A percentile compares a stretch with the other conserved stretches of the same genome.
These are phyloP conservation scores for Hyla sarda DNA, from an alignment of 2,113 vertebrate species.

Conservation along the genomic window DNA sequence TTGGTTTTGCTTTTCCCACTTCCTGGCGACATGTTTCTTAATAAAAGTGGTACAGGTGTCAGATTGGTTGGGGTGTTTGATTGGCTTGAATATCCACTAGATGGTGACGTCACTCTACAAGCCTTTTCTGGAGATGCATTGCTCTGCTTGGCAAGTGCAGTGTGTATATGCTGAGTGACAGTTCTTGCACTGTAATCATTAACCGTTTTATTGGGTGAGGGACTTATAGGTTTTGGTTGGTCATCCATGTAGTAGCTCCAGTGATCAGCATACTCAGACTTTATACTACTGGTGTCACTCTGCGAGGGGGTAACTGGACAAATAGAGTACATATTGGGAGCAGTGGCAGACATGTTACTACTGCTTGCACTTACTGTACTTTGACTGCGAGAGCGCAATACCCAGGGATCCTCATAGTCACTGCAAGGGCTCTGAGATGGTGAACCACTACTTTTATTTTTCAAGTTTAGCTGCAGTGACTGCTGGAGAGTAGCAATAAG, in stretches of 20 bases:
- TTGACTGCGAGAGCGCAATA: slow-evolving; percentile 88
- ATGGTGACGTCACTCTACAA: slow-evolving; percentile 91
- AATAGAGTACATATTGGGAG: slow-evolving; percentile 82
- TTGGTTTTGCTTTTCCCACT: slow-evolving; percentile 81
- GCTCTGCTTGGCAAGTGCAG: slow-evolving; percentile 76
- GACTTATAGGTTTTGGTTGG: slow-evolving; percentile 69
- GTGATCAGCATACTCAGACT: slow-evolving; percentile 89
- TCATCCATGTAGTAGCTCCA: slow-evolving; percentile 91
- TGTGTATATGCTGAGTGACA: slow-evolving; percentile 67
- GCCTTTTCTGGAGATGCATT: slow-evolving; percentile 87
- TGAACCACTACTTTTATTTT: slow-evolving; percentile 80
- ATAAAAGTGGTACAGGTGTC: slow-evolving; percentile 88
- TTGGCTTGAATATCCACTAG: slow-evolving; percentile 97
- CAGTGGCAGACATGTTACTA: slow-evolving; percentile 77
- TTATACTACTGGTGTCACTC: slow-evolving; percentile 93
- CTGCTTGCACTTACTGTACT: slow-evolving; percentile 87
- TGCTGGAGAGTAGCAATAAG: slow-evolving; percentile 92
- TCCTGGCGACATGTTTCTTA: slow-evolving; percentile 83
- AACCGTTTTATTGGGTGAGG: slow-evolving; percentile 61
- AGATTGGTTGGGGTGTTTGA: slow-evolving; percentile 95
- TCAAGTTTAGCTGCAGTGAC: slow-evolving; percentile 86
- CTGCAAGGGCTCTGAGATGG: slow-evolving; percentile 93
- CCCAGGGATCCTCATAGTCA: slow-evolving; percentile 94
- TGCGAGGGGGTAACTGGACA: slow-evolving; percentile 88
- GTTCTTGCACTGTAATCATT: slow-evolving; percentile 71